Evolutionary conservation across 2,888 invertebrate genomes (phyloP), one percentile per base, ranked within the genome.

Genomic region (Pandemis heparana): DNA sequence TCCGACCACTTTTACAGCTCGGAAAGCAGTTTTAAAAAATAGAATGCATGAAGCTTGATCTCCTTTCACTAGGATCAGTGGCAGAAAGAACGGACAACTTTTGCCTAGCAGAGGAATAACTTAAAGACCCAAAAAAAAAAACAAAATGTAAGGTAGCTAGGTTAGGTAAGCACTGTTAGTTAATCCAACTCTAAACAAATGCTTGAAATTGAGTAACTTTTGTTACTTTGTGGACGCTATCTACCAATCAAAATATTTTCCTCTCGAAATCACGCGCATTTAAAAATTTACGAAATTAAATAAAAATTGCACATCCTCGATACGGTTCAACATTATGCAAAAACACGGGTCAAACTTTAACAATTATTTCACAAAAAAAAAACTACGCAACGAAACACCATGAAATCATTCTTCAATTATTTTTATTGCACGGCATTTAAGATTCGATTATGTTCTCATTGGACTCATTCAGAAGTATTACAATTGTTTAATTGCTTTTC

Each of bases 341-440:
- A 62, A 67, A 39, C 53, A n/a, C 56, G 18, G 68, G 73, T 68
- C 63, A 69, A 23, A 38, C 56, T 1, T 41, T 23, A 69, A 48
- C 53, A 71, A 71, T 65, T 67, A 73, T 69, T 73, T 73, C 73
- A 60, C 63, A 59, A 39, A 63, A 48, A 48, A 23, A 32, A 46
- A 53, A 53, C 16, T 59, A 48, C 41, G 73, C 68, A 73, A 69
- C 46, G 16, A 16, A 60, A 71, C 43, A 61, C 71, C 71, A 71
- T 71, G 71, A 71, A 71, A 71, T 71, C 16, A 10, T 1, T 39
- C 39, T 73, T 48, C 63, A 59, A 73, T 73, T 73, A 64, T 60
- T 16, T 16, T 32, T 68, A 59, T 51, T 16, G 48, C 56, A 48
- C 53, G 73, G 48, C 48, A 69, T n/a, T 59, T 65, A 65, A 51